Evolutionary conservation across 2,113 vertebrate species (phyloP).

Genomic region (Caranx melampygus): DNA sequence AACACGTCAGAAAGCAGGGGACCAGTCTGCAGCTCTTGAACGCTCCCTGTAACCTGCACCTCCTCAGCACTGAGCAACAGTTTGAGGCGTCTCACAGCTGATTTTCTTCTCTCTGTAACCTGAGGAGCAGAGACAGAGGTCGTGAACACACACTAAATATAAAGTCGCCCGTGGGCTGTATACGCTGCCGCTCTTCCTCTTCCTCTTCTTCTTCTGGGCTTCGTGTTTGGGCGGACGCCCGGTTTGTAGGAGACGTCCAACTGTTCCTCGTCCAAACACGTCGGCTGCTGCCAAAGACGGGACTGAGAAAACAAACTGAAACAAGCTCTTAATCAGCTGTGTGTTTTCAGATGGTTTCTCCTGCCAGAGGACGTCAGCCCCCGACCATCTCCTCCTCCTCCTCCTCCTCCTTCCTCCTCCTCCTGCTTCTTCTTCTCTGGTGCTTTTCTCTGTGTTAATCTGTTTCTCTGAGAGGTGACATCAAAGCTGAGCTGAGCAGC

Average conservation of each 20-base stretch:
- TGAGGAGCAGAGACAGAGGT: neutral
- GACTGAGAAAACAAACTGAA: neutral
- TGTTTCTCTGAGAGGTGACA: constrained; percentile 29
- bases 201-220: constrained; percentile 51
- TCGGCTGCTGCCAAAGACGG: neutral
- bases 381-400: constrained; percentile 1
- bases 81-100: neutral
- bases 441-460: constrained; percentile 34
- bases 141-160: constrained; percentile 50
- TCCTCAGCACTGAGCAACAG: neutral
- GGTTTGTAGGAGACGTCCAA: constrained; percentile 25
- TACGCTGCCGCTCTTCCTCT: too few species aligned
- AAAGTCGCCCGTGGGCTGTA: constrained; percentile 40
- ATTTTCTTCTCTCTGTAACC: neutral
- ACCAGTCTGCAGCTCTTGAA: too few species aligned
- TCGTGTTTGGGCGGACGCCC: constrained; percentile 41
- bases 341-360: neutral
- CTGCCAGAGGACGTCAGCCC: constrained; percentile 2
- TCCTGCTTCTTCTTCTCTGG: neutral
- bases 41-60: too few species aligned
- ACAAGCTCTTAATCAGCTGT: neutral
- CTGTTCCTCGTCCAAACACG: constrained; percentile 23
- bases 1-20: too few species aligned
- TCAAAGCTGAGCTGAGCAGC: constrained; percentile 51
- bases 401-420: too few species aligned